These are phyloP conservation scores for Trachops cirrhosus DNA, from an alignment of 2,797 vertebrate species.

Conservation along the genomic window DNA sequence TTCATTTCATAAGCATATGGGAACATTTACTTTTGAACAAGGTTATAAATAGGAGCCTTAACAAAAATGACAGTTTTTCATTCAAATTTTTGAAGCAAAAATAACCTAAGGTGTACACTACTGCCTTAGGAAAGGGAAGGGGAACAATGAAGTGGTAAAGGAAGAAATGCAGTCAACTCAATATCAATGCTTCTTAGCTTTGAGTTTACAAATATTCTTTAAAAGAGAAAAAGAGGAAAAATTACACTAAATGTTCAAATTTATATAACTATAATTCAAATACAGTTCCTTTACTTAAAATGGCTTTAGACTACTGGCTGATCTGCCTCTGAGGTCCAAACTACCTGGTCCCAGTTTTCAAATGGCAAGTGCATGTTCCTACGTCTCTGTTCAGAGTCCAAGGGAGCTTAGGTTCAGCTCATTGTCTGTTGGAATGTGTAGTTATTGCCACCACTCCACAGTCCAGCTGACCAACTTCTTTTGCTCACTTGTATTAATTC, in stretches of 20 bases:
- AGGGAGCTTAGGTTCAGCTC: conserved; percentile 67
- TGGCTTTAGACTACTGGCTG: conserved; percentile 54
- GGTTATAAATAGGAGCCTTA: background rate
- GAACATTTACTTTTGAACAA: background rate
- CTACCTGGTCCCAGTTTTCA: conserved; percentile 42
- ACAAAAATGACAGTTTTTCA: background rate
- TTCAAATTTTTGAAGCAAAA: background rate
- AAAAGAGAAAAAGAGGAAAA: conserved; percentile 50
- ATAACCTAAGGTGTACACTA: background rate
- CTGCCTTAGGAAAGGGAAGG: background rate
- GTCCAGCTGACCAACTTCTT: conserved; percentile 35
- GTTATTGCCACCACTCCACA: conserved; percentile 68
- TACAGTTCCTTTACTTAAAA: conserved; percentile 61
- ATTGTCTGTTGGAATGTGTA: conserved; percentile 71
- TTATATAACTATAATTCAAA: conserved; percentile 48
- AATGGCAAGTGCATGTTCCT: conserved; percentile 49
- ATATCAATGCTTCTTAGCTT: conserved; percentile 38
- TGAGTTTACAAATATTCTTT: background rate
- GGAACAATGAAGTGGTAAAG: background rate
- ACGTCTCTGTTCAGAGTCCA: conserved; percentile 36
- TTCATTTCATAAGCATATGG: background rate
- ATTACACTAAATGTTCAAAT: conserved; percentile 63
- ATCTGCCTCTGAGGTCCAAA: conserved; percentile 54
- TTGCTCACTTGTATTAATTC: conserved; percentile 50
- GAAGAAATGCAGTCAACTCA: conserved; percentile 53